Conservation (phyloP, 2,113 vertebrate species). For the Tragelaphus scriptus region DNA sequence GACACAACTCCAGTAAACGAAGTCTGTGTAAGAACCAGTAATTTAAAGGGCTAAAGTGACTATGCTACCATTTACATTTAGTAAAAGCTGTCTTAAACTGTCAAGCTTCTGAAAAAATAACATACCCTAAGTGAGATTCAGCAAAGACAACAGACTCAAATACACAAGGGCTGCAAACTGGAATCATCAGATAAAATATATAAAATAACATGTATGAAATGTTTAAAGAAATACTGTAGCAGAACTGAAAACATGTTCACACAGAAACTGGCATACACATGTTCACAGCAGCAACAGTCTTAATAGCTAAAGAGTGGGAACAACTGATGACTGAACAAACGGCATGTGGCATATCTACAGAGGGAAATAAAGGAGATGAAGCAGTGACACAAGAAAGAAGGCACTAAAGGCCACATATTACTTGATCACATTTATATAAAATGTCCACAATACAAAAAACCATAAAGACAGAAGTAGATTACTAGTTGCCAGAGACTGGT, state of each 20-base stretch:
- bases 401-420: not conserved
- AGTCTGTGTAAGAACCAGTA: not conserved
- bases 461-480: not conserved
- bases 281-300: not conserved
- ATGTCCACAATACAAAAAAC: not conserved
- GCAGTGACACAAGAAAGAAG: not conserved
- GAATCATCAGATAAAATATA: not conserved
- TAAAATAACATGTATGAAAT: not conserved
- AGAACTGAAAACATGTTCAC: not conserved
- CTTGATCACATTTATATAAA: not conserved
- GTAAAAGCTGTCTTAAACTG: slow-evolving; percentile 29
- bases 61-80: slow-evolving; percentile 12
- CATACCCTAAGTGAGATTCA: not conserved
- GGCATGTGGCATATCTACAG: not conserved
- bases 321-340: not conserved
- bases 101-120: not conserved
- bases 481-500: not conserved
- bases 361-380: not conserved
- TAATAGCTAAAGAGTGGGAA: not conserved
- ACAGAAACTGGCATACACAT: not conserved
- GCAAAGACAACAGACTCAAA: not conserved
- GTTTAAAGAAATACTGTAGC: not conserved
- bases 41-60: not conserved
- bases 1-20: slow-evolving; percentile 3
- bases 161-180: not conserved